Conservation (phyloP, 2,888 invertebrate genomes). For the Stenchaetothrips biformis region DNA sequence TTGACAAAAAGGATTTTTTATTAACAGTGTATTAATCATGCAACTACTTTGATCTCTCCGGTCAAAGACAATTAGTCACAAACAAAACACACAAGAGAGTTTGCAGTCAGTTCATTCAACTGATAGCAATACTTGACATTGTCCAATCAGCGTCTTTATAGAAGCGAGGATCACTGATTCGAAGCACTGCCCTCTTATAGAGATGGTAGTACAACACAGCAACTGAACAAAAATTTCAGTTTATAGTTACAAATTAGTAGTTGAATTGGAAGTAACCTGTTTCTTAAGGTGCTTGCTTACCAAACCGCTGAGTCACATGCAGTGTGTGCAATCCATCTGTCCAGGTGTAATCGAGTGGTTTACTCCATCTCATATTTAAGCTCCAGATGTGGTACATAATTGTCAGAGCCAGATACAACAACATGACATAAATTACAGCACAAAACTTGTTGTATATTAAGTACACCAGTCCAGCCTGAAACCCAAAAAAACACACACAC, state of each 20-base stretch:
- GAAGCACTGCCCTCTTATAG: conserved; percentile 81
- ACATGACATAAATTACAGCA: conserved; percentile 62
- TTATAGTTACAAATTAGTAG: neutral
- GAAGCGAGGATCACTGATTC: conserved; percentile 82
- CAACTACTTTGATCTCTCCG: too few species aligned
- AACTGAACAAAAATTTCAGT: conserved; percentile 54
- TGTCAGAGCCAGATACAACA: conserved; percentile 68
- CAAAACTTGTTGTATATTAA: conserved; percentile 77
- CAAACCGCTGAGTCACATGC: conserved; percentile 71
- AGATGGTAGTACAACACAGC: conserved; percentile 84
- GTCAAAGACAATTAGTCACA: too few species aligned
- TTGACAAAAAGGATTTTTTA: neutral
- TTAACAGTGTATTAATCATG: neutral
- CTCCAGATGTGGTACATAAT: conserved; percentile 76
- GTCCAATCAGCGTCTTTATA: conserved; percentile 81
- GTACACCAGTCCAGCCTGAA: conserved; percentile 77
- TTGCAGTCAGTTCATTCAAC: neutral
- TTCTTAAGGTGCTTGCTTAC: conserved; percentile 52
- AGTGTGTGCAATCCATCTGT: conserved; percentile 63
- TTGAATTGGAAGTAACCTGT: conserved; percentile 3
- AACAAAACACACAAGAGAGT: neutral
- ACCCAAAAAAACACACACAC: conserved; percentile 36
- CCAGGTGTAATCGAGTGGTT: conserved; percentile 58
- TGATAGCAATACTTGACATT: neutral
- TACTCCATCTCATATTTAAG: conserved; percentile 65